Base-by-base conservation (phyloP, 2,797 vertebrate genomes). In the Rhinatrema bivittatum region DNA sequence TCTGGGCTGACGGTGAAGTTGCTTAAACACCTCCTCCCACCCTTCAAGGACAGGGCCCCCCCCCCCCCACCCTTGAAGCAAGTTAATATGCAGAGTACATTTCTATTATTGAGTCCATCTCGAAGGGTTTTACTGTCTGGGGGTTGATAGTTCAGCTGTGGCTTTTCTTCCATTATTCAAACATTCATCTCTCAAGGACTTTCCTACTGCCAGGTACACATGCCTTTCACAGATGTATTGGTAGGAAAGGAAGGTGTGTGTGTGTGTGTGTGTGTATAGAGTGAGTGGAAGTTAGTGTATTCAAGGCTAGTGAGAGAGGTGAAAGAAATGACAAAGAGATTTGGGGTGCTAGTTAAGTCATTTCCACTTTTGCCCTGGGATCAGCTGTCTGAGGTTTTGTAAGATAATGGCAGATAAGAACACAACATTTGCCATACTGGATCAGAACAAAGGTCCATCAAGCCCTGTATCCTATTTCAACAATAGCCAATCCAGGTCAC, bases 101-200 rank as follows among this genome's bases (percentile, higher is more conserved):
- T 24, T 40, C 46, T 47, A 40, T 52, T 46, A 58, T 50, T 47
- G 34, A 56, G 56, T 48, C 27, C 36, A 32, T 42, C 41, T 47
- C 42, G 49, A 58, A 51, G 38, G 36, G 48, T 46, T 58, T 56
- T 29, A n/a, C 3, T 1, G 46, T 33, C 39, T 36, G 29, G 47
- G 43, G 29, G 16, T 53, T 53, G 46, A 56, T 42, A 55, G 37
- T 6, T 29, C 31, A 31, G 40, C n/a, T 2, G 25, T 16, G 37
- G 29, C 39, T 53, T 58, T 23, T 25, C 15, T 51, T 40, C 24
- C 30, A 19, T 42, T 63, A 53, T 53, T 60, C 32, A 42, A 50
- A 29, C 43, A n/a, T 29, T 40, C 43, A 56, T 30, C 33, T 34
- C 40, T 54, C 52, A 56, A 61, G 54, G 66, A 54, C 49, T 60